Conservation (phyloP, 2,797 vertebrate genomes). For the Acanthurus leucopareius region DNA sequence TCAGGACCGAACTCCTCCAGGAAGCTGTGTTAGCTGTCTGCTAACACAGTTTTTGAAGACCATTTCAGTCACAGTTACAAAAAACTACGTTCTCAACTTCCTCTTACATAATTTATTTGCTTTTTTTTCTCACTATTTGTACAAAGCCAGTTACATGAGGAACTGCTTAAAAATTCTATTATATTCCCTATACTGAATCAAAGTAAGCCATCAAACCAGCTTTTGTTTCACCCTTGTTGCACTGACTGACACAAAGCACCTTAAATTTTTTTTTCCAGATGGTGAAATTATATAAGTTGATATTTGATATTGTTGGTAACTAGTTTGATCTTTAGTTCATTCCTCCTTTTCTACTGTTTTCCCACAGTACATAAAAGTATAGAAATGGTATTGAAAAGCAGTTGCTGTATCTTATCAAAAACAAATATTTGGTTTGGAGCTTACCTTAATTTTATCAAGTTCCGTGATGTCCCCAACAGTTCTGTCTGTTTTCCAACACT, state of each 20-base stretch:
- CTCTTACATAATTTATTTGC: no score
- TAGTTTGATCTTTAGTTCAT: not conserved
- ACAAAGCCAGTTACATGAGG: no score
- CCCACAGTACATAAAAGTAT: not conserved
- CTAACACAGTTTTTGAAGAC: not conserved
- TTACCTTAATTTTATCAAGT: not conserved
- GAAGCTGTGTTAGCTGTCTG: constrained; percentile 24
- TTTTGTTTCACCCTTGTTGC: no score
- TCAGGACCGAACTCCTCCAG: constrained; percentile 33
- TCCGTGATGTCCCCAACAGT: not conserved
- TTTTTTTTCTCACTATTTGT: no score
- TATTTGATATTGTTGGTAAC: not conserved
- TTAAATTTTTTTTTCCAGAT: no score
- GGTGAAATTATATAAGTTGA: not conserved
- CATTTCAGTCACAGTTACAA: not conserved
- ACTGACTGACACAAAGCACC: no score
- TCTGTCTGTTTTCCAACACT: not conserved
- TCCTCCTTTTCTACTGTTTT: not conserved
- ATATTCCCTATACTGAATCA: no score
- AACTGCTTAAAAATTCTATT: no score
- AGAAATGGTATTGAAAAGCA: not conserved
- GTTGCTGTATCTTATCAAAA: not conserved
- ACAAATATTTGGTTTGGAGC: constrained; percentile 4
- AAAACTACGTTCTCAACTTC: no score
- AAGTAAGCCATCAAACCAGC: no score